A percentile compares a stretch with the other conserved stretches of the same genome.
These are phyloP conservation scores for Aptenodytes forsteri DNA, from an alignment of 2,113 vertebrate species.

Conservation along the genomic window DNA sequence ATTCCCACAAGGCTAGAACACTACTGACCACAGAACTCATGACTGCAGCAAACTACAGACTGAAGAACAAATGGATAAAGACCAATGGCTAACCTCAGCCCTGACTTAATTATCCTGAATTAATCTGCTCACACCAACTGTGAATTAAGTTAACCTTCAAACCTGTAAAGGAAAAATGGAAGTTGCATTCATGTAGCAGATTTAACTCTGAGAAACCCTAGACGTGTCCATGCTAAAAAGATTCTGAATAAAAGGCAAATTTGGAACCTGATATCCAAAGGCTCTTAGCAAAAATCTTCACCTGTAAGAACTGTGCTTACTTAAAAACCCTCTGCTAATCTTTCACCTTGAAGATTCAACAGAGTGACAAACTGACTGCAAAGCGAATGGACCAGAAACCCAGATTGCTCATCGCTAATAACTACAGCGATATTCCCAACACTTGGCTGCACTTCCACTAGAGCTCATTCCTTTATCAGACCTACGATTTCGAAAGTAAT, in stretches of 20 bases:
- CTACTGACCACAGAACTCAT: not conserved
- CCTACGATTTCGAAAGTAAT: conserved; percentile 10
- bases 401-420: not conserved
- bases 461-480: conserved; percentile 24
- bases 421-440: not conserved
- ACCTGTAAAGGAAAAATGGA: not conserved
- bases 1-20: not conserved
- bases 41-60: not conserved
- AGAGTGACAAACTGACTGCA: conserved; percentile 45
- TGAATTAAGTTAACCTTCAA: conserved; percentile 3
- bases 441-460: conserved; percentile 33
- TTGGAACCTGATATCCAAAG: not conserved
- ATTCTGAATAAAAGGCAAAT: not conserved
- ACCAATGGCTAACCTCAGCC: not conserved
- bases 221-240: not conserved
- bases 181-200: not conserved
- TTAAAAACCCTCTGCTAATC: not conserved
- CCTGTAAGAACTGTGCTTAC: not conserved
- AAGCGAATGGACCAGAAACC: conserved; percentile 26
- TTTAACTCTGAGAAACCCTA: not conserved
- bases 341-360: conserved; percentile 56
- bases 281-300: not conserved
- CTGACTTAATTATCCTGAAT: not conserved
- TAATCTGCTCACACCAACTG: not conserved
- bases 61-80: not conserved